Evolutionary conservation across 1,140 invertebrate species (phyloP).

Genomic region (Drosophila ohnishii): DNA sequence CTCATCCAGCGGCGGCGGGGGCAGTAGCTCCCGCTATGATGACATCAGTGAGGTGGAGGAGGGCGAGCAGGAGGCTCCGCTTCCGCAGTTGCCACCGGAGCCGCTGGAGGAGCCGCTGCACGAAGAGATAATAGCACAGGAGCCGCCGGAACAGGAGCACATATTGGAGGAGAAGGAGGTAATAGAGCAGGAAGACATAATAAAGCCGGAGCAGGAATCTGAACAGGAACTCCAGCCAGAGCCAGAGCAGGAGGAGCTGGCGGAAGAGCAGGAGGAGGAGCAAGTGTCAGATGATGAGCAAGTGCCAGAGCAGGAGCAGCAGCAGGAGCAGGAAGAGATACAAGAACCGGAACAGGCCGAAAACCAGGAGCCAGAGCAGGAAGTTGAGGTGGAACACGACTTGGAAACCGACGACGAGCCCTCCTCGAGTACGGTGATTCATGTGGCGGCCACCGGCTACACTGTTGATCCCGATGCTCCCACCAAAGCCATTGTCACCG

Average conservation of each 20-base stretch:
- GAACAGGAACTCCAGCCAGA: not conserved
- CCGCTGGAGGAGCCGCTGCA: no score
- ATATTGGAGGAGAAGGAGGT: not conserved
- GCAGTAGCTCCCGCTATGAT: slow-evolving; percentile 14
- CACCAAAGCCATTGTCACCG: slow-evolving; percentile 35
- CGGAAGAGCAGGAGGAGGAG: not conserved
- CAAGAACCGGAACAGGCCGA: not conserved
- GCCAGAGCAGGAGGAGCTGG: not conserved
- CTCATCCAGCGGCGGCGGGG: slow-evolving; percentile 6
- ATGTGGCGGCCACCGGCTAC: slow-evolving; percentile 6
- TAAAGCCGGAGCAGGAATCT: not conserved
- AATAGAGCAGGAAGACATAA: not conserved
- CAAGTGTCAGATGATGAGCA: slow-evolving; percentile 3
- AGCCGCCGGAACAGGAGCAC: not conserved
- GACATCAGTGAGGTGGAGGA: slow-evolving; percentile 28
- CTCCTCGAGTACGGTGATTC: slow-evolving; percentile 18
- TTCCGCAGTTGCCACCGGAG: not conserved
- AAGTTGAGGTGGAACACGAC: slow-evolving; percentile 4
- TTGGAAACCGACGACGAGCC: slow-evolving; percentile 26
- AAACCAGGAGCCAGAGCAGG: not conserved
- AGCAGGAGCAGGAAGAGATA: not conserved
- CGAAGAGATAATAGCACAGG: not conserved
- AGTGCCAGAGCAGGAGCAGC: not conserved
- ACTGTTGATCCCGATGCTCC: slow-evolving; percentile 25
- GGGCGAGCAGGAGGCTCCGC: not conserved